These are phyloP conservation scores for Tineola bisselliella DNA, from an alignment of 2,888 invertebrate species.

Conservation along the genomic window DNA sequence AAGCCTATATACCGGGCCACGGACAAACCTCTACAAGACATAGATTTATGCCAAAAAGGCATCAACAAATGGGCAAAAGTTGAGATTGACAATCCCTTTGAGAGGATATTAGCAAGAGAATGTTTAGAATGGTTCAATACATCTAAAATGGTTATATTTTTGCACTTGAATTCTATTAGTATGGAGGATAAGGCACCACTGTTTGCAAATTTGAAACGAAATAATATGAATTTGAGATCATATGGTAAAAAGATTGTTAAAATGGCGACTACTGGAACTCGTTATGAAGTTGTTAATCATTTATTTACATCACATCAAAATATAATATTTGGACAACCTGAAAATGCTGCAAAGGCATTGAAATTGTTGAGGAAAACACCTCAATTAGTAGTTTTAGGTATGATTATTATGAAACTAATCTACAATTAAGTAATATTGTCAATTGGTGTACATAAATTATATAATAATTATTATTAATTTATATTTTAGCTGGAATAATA, in stretches of 20 bases:
- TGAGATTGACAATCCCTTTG: constrained; percentile 74
- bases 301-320: constrained; percentile 73
- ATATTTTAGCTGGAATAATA: constrained; percentile 72
- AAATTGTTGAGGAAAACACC: constrained; percentile 76
- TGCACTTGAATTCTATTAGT: constrained; percentile 78
- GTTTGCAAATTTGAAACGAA: constrained; percentile 69
- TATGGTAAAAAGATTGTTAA: constrained; percentile 73
- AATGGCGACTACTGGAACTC: constrained; percentile 73
- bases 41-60: constrained; percentile 57
- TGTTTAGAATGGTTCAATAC: constrained; percentile 74
- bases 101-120: constrained; percentile 77
- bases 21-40: constrained; percentile 48
- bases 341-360: constrained; percentile 68
- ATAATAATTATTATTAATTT: not conserved
- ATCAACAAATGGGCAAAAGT: constrained; percentile 22
- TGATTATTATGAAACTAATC: too few species aligned
- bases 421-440: too few species aligned
- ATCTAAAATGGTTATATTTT: constrained; percentile 76
- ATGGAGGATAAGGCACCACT: constrained; percentile 73
- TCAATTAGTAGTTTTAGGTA: constrained; percentile 76
- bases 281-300: constrained; percentile 72
- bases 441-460: not conserved
- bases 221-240: constrained; percentile 74
- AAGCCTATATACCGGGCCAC: constrained; percentile 69
- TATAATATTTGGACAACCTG: constrained; percentile 76